These are phyloP conservation scores for Suncus etruscus DNA, from an alignment of 2,113 vertebrate genomes.

Conservation along the genomic window DNA sequence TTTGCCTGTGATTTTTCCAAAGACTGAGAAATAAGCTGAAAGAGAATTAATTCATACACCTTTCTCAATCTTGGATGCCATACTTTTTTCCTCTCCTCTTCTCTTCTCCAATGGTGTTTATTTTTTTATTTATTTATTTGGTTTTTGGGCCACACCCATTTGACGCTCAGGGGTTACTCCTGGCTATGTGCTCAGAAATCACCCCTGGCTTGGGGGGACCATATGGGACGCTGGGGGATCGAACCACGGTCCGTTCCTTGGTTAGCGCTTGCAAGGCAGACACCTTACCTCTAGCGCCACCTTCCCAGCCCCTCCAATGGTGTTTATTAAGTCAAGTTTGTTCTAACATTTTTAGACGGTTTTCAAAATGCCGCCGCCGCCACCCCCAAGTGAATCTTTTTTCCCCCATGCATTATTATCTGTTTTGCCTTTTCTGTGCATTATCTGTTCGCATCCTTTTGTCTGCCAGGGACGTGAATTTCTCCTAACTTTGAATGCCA, in stretches of 20 bases:
- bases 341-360: slow-evolving; percentile 24
- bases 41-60: not conserved
- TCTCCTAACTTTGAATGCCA: slow-evolving; percentile 46
- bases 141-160: no score
- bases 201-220: no score
- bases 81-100: not conserved
- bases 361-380: slow-evolving; percentile 30
- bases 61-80: not conserved
- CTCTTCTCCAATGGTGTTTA: no score
- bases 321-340: slow-evolving; percentile 31
- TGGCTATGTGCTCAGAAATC: no score
- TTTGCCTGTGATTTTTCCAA: not conserved
- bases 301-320: no score
- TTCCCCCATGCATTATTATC: not conserved
- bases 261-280: no score
- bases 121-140: no score
- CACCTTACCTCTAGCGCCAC: no score
- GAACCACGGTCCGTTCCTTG: no score
- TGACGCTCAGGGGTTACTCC: no score
- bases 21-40: not conserved
- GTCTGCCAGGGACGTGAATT: not conserved
- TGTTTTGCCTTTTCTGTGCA: not conserved
- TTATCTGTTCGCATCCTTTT: slow-evolving; percentile 19
- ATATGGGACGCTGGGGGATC: no score
- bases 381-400: not conserved